Evolutionary conservation across 2,888 invertebrate genomes (phyloP), one percentile per base, ranked within the genome.

Genomic region (Gnatocerus cornutus): DNA sequence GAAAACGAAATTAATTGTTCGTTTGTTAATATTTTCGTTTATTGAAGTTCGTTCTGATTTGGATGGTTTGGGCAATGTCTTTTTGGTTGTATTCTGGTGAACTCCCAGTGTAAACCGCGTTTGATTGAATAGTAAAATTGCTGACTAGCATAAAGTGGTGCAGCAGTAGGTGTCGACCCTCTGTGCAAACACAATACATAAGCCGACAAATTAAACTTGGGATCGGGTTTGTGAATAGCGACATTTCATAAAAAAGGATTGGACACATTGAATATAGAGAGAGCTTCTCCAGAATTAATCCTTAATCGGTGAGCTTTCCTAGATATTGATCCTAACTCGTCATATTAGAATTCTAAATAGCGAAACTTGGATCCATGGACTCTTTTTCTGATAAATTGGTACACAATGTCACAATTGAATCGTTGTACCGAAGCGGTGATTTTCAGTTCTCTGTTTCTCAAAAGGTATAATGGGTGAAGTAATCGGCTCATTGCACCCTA

Each of bases 161-260:
- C 74, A 64, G 75, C 68, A 76, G 76, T 78, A 82, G 81, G 81
- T 81, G 81, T 81, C 81, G 79, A 80, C 81, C 81, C 82, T 80
- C 81, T 80, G 76, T 76, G 79, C 78, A 83, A 84, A 84, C 82
- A 84, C 78, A 80, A 79, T 77, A 78, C 80, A 79, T 83, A 82
- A 83, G 82, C 82, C 80, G 79, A 76, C 82, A 81, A 83, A 83
- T 83, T 83, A 83, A 83, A 82, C 77, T 78, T 65, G 64, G 65
- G 63, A 67, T 67, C 61, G 52, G n/a, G 55, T 21, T 46, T 29
- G 56, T 71, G 66, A 71, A 71, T 71, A 45, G 72, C 73, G 74
- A 79, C 76, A 78, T 81, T 79, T 81, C 81, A 82, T 82, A 81
- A 81, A 82, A 81, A 81, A 79, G 80, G 80, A 80, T 81, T 78